A percentile compares a stretch with the other conserved stretches of the same genome.
Conservation (phyloP, 2,113 vertebrate genomes). For the Pyrgilauda ruficollis region DNA sequence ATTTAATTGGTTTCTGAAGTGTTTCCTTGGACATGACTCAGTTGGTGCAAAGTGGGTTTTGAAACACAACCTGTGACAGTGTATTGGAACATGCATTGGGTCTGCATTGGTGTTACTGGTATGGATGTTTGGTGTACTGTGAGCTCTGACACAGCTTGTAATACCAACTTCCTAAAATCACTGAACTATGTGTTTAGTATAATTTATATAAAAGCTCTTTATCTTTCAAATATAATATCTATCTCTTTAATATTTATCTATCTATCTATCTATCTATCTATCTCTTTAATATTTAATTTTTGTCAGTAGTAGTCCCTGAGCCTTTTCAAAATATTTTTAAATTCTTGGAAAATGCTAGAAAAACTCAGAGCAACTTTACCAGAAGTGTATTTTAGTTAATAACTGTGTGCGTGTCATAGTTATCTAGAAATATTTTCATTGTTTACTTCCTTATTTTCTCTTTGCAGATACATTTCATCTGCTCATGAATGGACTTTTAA, state of each 20-base stretch:
- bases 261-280: background rate
- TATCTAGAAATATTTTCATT: background rate
- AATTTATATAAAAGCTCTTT: background rate
- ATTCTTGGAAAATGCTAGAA: background rate
- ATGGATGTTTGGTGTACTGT: background rate
- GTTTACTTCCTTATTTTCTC: background rate
- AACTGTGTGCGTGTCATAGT: fast-evolving
- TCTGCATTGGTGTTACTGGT: background rate
- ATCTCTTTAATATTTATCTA: background rate
- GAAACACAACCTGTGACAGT: fast-evolving
- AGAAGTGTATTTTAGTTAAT: background rate
- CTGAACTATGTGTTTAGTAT: background rate
- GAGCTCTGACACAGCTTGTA: background rate
- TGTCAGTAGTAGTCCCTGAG: background rate
- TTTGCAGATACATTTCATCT: constrained; percentile 37
- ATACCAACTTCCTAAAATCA: background rate
- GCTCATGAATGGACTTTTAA: constrained; percentile 62
- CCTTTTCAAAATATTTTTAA: background rate
- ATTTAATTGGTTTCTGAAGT: background rate
- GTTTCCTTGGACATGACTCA: background rate
- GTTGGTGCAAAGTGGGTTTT: background rate
- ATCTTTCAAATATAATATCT: background rate
- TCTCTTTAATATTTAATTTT: background rate
- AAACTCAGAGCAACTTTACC: background rate
- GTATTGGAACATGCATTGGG: background rate